A percentile compares a stretch with the other conserved stretches of the same genome.
phyloP scores from a whole-genome alignment of 1,140 invertebrate genomes.

The Onthophagus taurus region DNA sequence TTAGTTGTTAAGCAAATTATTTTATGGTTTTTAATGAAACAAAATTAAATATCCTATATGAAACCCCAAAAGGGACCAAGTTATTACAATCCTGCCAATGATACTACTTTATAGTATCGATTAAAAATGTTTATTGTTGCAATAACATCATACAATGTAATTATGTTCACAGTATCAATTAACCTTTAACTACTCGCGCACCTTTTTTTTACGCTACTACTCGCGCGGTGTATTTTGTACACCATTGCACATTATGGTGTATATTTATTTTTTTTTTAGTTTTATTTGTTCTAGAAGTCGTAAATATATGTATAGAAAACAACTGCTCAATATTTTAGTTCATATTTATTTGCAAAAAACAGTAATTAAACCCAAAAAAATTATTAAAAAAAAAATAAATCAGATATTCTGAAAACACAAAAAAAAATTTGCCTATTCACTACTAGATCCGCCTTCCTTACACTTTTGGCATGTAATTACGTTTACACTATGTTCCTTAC shows the following conservation, averaged over 20 bases:
- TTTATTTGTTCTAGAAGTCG: background rate
- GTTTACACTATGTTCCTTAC: conserved; percentile 11
- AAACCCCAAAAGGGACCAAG: too few relatives aligned
- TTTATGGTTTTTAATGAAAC: too few relatives aligned
- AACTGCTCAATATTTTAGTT: background rate
- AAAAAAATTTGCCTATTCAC: background rate
- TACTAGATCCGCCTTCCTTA: background rate
- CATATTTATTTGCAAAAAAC: background rate
- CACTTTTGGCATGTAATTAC: background rate
- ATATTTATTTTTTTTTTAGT: background rate
- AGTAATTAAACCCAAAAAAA: conserved; percentile 1
- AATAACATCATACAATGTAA: too few relatives aligned
- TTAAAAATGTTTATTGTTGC: too few relatives aligned
- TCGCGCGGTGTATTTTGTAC: conserved; percentile 5
- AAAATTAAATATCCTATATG: too few relatives aligned
- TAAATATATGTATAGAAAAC: conserved; percentile 2
- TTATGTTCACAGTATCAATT: too few relatives aligned
- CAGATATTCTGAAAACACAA: background rate
- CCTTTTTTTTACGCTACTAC: background rate
- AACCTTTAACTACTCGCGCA: conserved; percentile 6
- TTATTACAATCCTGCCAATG: too few relatives aligned
- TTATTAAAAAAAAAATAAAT: background rate
- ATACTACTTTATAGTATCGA: too few relatives aligned
- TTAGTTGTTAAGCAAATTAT: too few relatives aligned
- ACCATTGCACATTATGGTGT: background rate